A percentile compares a stretch with the other conserved stretches of the same genome.
These are phyloP conservation scores for Rhabdornis inornatus DNA, from an alignment of 2,113 vertebrate species.

Conservation along the genomic window DNA sequence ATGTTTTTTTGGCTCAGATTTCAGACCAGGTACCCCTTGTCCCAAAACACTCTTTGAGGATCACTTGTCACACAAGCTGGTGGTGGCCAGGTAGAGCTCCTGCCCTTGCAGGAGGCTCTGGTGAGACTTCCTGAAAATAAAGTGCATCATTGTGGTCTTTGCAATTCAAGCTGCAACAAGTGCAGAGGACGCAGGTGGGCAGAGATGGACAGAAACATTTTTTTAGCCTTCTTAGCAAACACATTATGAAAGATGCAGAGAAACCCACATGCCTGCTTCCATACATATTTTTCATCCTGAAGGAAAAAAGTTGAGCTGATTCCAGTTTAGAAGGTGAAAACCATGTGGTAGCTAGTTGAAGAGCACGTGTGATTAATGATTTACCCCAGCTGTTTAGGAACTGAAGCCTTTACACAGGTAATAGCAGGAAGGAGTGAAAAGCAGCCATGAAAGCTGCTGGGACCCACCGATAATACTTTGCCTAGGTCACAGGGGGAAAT, in stretches of 20 bases:
- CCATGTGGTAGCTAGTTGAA: neutral
- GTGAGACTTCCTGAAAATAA: neutral
- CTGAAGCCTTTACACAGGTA: neutral
- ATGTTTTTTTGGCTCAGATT: neutral
- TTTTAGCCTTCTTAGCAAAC: neutral
- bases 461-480: neutral
- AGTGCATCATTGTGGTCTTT: neutral
- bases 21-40: neutral
- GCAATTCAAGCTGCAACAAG: neutral
- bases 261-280: neutral
- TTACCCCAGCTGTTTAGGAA: neutral
- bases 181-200: neutral
- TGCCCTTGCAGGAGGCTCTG: neutral
- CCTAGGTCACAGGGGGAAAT: neutral
- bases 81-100: neutral
- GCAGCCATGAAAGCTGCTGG: neutral
- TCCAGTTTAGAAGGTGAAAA: neutral
- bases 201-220: neutral
- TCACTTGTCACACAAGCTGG: fast-evolving
- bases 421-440: neutral
- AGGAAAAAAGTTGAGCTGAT: neutral
- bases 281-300: neutral
- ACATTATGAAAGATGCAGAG: neutral
- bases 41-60: neutral
- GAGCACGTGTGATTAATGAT: neutral